Evolutionary conservation across 1,140 invertebrate genomes (phyloP).

Genomic region (Pogonognathellus flavescens): DNA sequence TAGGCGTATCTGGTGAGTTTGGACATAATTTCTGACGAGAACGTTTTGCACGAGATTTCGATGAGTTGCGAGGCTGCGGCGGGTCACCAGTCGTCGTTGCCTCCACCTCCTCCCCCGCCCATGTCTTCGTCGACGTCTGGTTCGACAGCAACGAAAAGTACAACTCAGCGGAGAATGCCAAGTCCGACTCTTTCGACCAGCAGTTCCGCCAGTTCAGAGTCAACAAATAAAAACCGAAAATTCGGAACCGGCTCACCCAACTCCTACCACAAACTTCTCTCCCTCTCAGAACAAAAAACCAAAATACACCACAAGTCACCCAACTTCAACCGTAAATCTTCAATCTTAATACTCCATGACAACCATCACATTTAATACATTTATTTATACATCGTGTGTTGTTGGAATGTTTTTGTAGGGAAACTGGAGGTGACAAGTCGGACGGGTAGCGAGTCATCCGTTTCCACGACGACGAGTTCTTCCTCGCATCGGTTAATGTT

Average conservation of each 20-base stretch:
- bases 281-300: conserved; percentile 52
- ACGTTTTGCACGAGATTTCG: conserved; percentile 88
- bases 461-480: conserved; percentile 1
- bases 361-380: too few species aligned
- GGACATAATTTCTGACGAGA: conserved; percentile 92
- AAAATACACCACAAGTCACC: conserved; percentile 44
- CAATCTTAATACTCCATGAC: not conserved
- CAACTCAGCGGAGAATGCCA: not conserved
- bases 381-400: too few species aligned
- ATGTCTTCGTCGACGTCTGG: not conserved
- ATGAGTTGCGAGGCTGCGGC: conserved; percentile 77
- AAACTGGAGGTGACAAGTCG: conserved; percentile 38
- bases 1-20: conserved; percentile 90
- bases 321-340: conserved; percentile 8
- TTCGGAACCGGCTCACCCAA: conserved; percentile 53
- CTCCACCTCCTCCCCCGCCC: not conserved
- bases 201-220: conserved; percentile 47
- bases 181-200: conserved; percentile 47
- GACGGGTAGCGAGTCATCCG: conserved; percentile 13
- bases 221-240: conserved; percentile 56
- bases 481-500: conserved; percentile 50
- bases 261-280: conserved; percentile 50
- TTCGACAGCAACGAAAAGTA: conserved; percentile 20
- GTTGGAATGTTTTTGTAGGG: not conserved
- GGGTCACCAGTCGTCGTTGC: conserved; percentile 74